Conservation (phyloP, 1,140 invertebrate species). For the Anastrepha obliqua region DNA sequence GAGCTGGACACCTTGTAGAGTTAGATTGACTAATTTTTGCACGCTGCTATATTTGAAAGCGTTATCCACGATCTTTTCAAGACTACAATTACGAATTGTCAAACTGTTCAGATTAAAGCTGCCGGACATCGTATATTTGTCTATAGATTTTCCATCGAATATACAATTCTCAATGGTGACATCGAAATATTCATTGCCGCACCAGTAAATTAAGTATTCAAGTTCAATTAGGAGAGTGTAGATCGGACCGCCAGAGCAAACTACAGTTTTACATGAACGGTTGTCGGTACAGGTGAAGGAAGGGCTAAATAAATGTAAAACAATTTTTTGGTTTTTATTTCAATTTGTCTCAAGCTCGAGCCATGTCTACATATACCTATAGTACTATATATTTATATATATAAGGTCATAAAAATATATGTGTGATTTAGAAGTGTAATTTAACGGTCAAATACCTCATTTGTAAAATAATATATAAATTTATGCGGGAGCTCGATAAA, state of each 20-base stretch:
- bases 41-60: conserved; percentile 36
- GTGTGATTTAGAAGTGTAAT: too few relatives aligned
- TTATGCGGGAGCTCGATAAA: too few relatives aligned
- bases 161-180: conserved; percentile 33
- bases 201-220: not conserved
- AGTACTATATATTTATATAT: too few relatives aligned
- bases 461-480: too few relatives aligned
- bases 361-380: not conserved
- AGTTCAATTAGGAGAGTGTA: conserved; percentile 9
- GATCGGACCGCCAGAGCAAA: conserved; percentile 27
- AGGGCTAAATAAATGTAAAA: not conserved
- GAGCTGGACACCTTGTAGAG: not conserved
- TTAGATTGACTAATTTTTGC: conserved; percentile 16
- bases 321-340: not conserved
- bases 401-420: too few relatives aligned
- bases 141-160: conserved; percentile 9
- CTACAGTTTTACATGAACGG: not conserved
- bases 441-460: too few relatives aligned
- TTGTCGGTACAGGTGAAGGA: not conserved
- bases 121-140: not conserved
- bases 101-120: conserved; percentile 4
- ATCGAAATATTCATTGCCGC: conserved; percentile 30
- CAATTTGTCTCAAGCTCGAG: not conserved
- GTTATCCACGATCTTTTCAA: not conserved
- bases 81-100: conserved; percentile 9